Evolutionary conservation across 2,888 invertebrate genomes (phyloP), one percentile per base, ranked within the genome.

Genomic region (Perizoma flavofasciatum): DNA sequence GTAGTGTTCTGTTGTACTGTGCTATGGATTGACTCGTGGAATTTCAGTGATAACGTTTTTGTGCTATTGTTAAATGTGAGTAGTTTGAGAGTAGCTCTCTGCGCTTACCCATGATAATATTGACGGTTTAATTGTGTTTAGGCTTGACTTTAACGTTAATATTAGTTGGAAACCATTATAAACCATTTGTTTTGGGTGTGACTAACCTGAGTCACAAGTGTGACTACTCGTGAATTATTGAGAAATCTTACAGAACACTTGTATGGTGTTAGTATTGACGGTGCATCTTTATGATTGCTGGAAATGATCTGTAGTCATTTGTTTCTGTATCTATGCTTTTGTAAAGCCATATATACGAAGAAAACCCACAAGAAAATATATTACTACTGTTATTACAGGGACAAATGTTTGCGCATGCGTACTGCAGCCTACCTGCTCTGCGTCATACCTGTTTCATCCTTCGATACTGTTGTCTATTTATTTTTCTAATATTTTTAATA

Each of bases 21-120:
- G 71, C 59, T 71, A 69, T 69, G 58, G 45, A 8, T 58, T 32
- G 63, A 65, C 59, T 55, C 59, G 75, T 80, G 82, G 66, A 71
- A 77, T 69, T 73, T 68, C 68, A 67, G 69, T 71, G 70, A 67
- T 75, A 56, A 56, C 59, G 34, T 58, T 52, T 44, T 47, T 72
- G 78, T 63, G 70, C 68, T 67, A 66, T 67, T 66, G 55, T 62
- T 69, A 63, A 78, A 79, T 82, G 89, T 89, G 76, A 89, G 90
- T 89, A 51, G 66, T 66, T 69, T 64, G 68, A 66, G 64, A 68
- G 72, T 74, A 76, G 65, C 64, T 53, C 64, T 53, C 53, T 59
- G 69, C 69, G 62, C 59, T 63, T 69, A 67, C 68, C 73, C 66
- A 63, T 65, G 67, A 59, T 59, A 64, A 69, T 62, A 63, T 52